Conservation (phyloP, 1,140 invertebrate species). For the Matsumurasca onukii region DNA sequence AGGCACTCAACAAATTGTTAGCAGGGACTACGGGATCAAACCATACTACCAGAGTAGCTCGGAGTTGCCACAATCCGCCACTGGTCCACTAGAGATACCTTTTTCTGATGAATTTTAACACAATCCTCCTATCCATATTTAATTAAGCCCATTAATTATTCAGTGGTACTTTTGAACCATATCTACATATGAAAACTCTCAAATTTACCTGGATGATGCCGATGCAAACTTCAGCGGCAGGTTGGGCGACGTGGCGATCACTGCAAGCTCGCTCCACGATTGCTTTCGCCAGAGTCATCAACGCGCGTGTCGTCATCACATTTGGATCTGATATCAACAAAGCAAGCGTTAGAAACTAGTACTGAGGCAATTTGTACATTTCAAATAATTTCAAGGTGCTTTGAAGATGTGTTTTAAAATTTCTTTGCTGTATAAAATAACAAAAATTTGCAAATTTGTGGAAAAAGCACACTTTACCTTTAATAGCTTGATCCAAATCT, state of each 20-base stretch:
- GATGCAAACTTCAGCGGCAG: conserved; percentile 78
- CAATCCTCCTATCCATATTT: too few species aligned
- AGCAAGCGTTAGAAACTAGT: background rate
- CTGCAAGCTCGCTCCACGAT: conserved; percentile 77
- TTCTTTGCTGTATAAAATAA: conserved; percentile 16
- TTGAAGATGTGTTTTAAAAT: conserved; percentile 19
- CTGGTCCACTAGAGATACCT: too few species aligned
- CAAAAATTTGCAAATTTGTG: background rate
- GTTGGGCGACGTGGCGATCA: conserved; percentile 71
- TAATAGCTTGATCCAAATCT: conserved; percentile 67
- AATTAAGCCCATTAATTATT: too few species aligned
- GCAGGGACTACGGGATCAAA: too few species aligned
- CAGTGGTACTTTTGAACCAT: too few species aligned
- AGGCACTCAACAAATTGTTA: too few species aligned
- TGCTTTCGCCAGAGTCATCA: conserved; percentile 83
- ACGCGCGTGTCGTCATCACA: conserved; percentile 66
- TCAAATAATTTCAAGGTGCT: conserved; percentile 12
- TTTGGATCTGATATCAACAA: conserved; percentile 65
- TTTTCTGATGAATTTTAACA: too few species aligned
- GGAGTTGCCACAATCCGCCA: too few species aligned
- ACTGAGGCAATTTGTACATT: background rate
- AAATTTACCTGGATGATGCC: conserved; percentile 73
- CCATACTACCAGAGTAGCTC: too few species aligned
- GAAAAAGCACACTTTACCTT: conserved; percentile 51
- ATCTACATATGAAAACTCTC: too few species aligned